Evolutionary conservation across 2,888 invertebrate genomes (phyloP).

Genomic region (Alentia gelatinosa): DNA sequence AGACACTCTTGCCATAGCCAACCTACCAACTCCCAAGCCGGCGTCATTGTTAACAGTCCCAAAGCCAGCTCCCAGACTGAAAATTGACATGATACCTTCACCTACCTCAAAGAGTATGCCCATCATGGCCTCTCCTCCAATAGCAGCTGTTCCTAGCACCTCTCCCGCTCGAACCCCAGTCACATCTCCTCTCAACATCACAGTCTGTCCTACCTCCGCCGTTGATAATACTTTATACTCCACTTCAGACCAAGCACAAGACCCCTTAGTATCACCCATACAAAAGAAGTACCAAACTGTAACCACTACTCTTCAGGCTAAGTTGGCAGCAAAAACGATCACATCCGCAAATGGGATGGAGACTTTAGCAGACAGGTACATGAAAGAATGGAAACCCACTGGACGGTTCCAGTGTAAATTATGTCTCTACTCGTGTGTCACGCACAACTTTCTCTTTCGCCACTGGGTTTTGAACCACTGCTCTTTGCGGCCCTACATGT

Average conservation of each 20-base stretch:
- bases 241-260: not conserved
- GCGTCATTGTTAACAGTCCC: not conserved
- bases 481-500: constrained; percentile 48
- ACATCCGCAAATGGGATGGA: not conserved
- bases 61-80: not conserved
- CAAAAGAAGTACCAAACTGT: constrained; percentile 15
- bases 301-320: not conserved
- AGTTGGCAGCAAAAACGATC: not conserved
- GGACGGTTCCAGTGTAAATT: constrained; percentile 52
- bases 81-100: not conserved
- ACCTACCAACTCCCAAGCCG: not conserved
- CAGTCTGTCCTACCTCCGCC: not conserved
- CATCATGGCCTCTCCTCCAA: not conserved
- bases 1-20: not conserved
- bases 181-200: not conserved
- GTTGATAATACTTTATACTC: not conserved
- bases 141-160: not conserved
- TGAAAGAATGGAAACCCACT: constrained; percentile 54
- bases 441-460: constrained; percentile 53
- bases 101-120: not conserved
- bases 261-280: not conserved
- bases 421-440: constrained; percentile 50
- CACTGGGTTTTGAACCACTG: constrained; percentile 56
- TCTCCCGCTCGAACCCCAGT: not conserved
- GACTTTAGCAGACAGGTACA: constrained; percentile 54